Evolutionary conservation across 1,140 invertebrate genomes (phyloP), one percentile per base, ranked within the genome.

Genomic region (Antheraea mylitta): DNA sequence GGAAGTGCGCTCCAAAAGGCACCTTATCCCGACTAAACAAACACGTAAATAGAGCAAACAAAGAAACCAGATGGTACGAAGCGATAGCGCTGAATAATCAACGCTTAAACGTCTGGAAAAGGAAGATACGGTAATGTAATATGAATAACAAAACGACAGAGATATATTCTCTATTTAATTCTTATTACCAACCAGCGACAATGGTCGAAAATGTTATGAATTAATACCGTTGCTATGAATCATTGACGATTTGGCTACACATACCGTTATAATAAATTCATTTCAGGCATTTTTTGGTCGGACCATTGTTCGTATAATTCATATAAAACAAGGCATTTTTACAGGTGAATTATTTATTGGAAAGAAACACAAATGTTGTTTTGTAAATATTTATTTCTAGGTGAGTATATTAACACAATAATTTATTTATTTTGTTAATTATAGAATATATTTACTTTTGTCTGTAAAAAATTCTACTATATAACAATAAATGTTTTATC

Each of bases 51-150:
- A 65, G 73, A 42, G 42, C 60, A 63, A 75, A 71, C 58, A 68
- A 70, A 48, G 45, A 42, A 70, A 82, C 73, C 87, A 92, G 88
- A 92, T 90, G 90, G 84, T 81, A 83, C 76, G 70, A 72, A 68
- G 75, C 70, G 87, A 92, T 90, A 87, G 79, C 82, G 85, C 83
- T 89, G 88, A 90, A 92, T 92, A 92, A 92, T 90, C 90, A 92
- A 92, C 88, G 87, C 87, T 89, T 89, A 86, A 90, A 90, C 85
- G 85, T 90, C 90, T 89, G 87, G 83, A 90, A 89, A 90, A 87
- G 90, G 87, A 90, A 90, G 90, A 92, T 92, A 90, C 86, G 82
- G 83, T 90, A 92, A 92, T 90, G 87, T 88, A 86, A 88, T 90
- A 90, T 90, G 88, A 90, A 92, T 92, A 90, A 90, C 86, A 89